phyloP scores from a whole-genome alignment of 2,797 vertebrate species.

The Pangasius sanitwongsei region DNA sequence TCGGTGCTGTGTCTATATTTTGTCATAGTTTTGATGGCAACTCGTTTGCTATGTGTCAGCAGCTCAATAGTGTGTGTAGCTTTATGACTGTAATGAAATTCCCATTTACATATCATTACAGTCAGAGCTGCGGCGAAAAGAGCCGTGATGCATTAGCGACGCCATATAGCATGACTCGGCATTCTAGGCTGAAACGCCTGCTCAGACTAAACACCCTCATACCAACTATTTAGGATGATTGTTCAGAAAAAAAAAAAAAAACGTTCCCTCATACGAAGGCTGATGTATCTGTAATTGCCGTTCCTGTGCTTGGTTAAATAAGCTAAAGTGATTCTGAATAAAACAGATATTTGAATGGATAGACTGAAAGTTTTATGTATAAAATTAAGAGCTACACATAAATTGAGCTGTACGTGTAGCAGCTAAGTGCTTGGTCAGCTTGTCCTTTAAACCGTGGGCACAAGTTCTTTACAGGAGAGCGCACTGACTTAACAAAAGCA shows the following conservation, averaged over 20 bases:
- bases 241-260: too few species aligned
- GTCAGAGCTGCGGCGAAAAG: constrained; percentile 26
- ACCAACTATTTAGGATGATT: neutral
- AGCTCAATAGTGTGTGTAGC: constrained; percentile 55
- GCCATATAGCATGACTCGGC: constrained; percentile 12
- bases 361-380: neutral
- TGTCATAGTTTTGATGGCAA: constrained; percentile 37
- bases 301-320: neutral
- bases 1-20: constrained; percentile 32
- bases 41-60: constrained; percentile 58
- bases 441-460: neutral
- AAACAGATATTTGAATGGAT: neutral
- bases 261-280: neutral
- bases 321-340: neutral
- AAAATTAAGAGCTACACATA: neutral
- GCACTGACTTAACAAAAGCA: neutral
- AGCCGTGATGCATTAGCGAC: constrained; percentile 5
- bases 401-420: neutral
- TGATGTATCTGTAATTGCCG: neutral
- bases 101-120: constrained; percentile 68
- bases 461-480: neutral
- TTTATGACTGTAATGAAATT: constrained; percentile 63
- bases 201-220: neutral
- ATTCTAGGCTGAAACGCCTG: neutral
- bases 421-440: neutral